Conservation (phyloP, 2,888 invertebrate species). For the Cephalotes varians region DNA sequence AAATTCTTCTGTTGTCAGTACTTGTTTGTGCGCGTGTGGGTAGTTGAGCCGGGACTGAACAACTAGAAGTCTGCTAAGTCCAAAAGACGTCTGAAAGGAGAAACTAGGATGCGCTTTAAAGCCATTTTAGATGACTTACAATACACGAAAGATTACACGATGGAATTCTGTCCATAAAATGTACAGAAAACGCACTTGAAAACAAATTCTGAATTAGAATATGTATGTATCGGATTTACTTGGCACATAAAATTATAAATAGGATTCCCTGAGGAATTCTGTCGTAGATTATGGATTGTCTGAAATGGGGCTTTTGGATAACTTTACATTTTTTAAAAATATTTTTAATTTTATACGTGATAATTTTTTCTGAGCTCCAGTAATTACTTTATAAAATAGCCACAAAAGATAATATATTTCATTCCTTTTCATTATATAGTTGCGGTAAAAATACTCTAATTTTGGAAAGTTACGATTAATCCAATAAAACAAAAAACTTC, state of each 20-base stretch:
- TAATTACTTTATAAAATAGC: neutral
- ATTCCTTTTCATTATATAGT: neutral
- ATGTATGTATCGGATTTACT: neutral
- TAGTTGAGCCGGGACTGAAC: neutral
- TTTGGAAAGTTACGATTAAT: conserved; percentile 13
- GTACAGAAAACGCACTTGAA: neutral
- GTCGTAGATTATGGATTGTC: neutral
- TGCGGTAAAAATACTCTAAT: conserved; percentile 1
- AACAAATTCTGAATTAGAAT: neutral
- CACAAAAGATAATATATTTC: too few relatives aligned
- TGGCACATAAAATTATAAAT: neutral
- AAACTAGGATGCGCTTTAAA: neutral
- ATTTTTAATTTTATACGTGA: neutral
- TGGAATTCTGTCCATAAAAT: neutral
- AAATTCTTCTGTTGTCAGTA: neutral
- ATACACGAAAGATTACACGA: neutral
- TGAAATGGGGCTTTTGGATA: neutral
- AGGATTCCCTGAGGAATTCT: neutral
- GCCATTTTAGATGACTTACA: neutral
- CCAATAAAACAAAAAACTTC: conserved; percentile 11
- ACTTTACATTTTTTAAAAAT: too few relatives aligned
- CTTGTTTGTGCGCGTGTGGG: neutral
- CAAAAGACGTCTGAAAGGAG: neutral
- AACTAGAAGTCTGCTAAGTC: neutral
- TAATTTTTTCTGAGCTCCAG: neutral